A percentile compares a stretch with the other conserved stretches of the same genome.
phyloP scores from a whole-genome alignment of 2,113 vertebrate species.

The Lucifuga dentata region DNA sequence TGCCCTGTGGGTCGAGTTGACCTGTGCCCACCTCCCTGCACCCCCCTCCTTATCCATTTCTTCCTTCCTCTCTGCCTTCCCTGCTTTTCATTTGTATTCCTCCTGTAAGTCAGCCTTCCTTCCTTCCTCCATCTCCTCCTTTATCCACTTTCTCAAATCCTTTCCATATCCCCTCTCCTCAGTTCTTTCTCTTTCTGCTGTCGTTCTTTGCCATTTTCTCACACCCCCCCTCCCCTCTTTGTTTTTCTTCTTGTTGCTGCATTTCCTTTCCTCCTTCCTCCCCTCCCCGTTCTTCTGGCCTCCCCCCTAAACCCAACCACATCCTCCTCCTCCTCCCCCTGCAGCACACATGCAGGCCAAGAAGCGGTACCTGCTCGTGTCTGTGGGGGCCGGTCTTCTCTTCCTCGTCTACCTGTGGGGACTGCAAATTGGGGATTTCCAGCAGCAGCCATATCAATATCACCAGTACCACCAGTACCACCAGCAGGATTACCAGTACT shows the following conservation, averaged over 20 bases:
- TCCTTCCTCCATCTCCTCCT: neutral
- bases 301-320: slow-evolving; percentile 31
- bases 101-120: neutral
- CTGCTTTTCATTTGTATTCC: neutral
- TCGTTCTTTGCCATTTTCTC: neutral
- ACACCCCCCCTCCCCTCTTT: too few species aligned
- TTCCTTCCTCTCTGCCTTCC: neutral
- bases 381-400: slow-evolving; percentile 85
- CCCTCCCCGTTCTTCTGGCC: slow-evolving; percentile 1
- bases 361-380: slow-evolving; percentile 89
- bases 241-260: neutral
- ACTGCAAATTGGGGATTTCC: slow-evolving; percentile 83
- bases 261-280: neutral
- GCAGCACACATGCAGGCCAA: slow-evolving; percentile 89
- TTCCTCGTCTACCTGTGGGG: slow-evolving; percentile 85
- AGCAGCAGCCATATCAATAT: slow-evolving; percentile 70
- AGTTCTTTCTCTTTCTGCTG: neutral
- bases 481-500: slow-evolving; percentile 56
- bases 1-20: slow-evolving; percentile 36
- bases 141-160: neutral
- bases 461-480: slow-evolving; percentile 62
- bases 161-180: neutral
- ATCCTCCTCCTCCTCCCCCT: slow-evolving; percentile 62
- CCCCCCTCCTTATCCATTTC: slow-evolving; percentile 37
- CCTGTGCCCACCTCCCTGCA: slow-evolving; percentile 44